phyloP scores from a whole-genome alignment of 2,113 vertebrate species.

The Drymodes brunneopygia region DNA sequence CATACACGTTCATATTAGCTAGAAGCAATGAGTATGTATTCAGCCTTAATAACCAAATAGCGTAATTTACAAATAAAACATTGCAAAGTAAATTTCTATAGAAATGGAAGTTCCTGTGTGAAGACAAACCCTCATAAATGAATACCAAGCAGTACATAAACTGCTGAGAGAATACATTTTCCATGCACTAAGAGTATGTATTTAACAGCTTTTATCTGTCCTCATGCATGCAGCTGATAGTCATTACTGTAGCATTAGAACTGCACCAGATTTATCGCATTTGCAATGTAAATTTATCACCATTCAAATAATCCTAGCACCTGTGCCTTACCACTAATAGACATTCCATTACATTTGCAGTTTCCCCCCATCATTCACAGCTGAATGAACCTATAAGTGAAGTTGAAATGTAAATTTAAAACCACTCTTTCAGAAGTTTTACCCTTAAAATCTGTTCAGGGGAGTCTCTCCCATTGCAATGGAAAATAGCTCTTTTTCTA shows the following conservation, averaged over 20 bases:
- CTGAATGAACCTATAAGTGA: slow-evolving; percentile 3
- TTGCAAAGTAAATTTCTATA: slow-evolving; percentile 9
- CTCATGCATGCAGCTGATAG: slow-evolving; percentile 46
- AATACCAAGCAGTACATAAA: slow-evolving; percentile 34
- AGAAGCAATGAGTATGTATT: slow-evolving; percentile 2
- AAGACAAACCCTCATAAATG: slow-evolving; percentile 25
- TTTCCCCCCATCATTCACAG: background rate
- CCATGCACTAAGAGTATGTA: slow-evolving; percentile 9
- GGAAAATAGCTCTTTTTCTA: background rate
- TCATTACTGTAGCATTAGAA: slow-evolving; percentile 49
- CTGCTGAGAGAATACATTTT: slow-evolving; percentile 43
- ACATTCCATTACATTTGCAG: background rate
- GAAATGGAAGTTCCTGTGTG: background rate
- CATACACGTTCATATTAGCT: background rate
- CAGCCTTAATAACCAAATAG: background rate
- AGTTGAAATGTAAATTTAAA: slow-evolving; percentile 19
- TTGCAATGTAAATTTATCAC: slow-evolving; percentile 63
- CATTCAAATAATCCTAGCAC: slow-evolving; percentile 28
- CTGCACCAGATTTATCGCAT: slow-evolving; percentile 44
- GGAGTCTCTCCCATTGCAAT: background rate
- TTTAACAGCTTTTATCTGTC: slow-evolving; percentile 42
- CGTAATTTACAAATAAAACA: slow-evolving; percentile 33
- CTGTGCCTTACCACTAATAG: slow-evolving; percentile 39
- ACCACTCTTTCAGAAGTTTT: background rate
- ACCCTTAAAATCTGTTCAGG: background rate